Base-by-base conservation (phyloP, 2,888 invertebrate genomes). In the Hanleya hanleyi region DNA sequence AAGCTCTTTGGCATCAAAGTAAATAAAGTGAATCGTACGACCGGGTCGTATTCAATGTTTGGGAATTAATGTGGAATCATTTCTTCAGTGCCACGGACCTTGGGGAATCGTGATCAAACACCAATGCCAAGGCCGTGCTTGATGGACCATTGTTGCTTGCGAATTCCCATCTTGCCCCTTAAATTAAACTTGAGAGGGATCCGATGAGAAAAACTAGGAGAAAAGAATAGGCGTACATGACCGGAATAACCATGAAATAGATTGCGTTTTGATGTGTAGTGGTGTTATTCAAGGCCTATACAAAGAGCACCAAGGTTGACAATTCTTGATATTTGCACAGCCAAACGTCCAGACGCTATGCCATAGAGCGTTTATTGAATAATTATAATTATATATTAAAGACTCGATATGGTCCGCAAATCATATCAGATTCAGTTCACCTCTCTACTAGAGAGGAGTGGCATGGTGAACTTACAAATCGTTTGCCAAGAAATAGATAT, bases 141-240 rank as follows among this genome's bases (percentile, higher is more conserved):
- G 57, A 57, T 57, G 32, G 57, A 26, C 18, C 57, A 57, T 57
- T 57, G 57, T 57, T 26, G 29, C 22, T 26, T 15, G 22, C 57
- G 57, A 29, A 57, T 57, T 57, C 57, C 57, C 57, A 57, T 22
- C 22, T 57, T 29, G 29, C 22, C 57, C 57, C 57, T 57, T 57
- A 57, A 57, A 57, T 57, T 57, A 57, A 57, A 57, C 57, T 57
- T 57, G 57, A 57, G n/a, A n/a, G 57, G 22, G 57, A 57, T 57
- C 57, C n/a, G 22, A 47, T 22, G 47, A 47, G 47, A 22, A 47
- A 47, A 57, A 29, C 32, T 22, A 57, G 32, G 57, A 26, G 32
- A 29, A 57, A 57, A 29, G 57, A 29, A 57, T 57, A 29, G 29
- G 18, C 51, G 29, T 22, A 57, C 57, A 57, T 57, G 29, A 29